phyloP scores from a whole-genome alignment of 2,113 vertebrate genomes.

The Poeciliopsis turrubarensis region DNA sequence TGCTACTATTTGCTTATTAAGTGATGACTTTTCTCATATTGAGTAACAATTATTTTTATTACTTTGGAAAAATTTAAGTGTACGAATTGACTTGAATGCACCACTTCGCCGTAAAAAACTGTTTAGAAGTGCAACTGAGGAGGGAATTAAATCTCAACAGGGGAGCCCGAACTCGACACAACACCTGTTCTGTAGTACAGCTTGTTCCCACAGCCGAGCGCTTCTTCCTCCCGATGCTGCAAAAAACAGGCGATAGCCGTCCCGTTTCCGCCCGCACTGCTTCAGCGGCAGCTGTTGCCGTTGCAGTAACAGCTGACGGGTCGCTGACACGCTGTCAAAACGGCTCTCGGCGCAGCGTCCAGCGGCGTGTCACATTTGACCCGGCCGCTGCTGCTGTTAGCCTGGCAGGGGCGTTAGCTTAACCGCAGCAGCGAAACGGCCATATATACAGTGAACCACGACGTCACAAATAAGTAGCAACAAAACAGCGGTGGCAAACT shows the following conservation, averaged over 20 bases:
- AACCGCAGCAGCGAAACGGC: background rate
- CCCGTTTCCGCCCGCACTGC: background rate
- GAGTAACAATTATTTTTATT: too few species aligned
- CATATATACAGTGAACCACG: background rate
- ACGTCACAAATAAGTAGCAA: background rate
- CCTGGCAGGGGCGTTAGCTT: conserved; percentile 21
- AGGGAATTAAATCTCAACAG: background rate
- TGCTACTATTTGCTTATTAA: background rate
- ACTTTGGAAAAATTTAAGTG: background rate
- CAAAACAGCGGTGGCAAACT: background rate
- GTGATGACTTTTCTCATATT: background rate
- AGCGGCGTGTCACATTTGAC: conserved; percentile 33
- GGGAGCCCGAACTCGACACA: background rate
- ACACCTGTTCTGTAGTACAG: conserved; percentile 6
- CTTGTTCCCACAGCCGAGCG: conserved; percentile 16
- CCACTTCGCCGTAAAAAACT: background rate
- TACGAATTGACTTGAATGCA: background rate
- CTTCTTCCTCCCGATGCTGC: background rate
- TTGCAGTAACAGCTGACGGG: background rate
- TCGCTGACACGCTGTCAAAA: conserved; percentile 20
- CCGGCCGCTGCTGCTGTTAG: conserved; percentile 26
- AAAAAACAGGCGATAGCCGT: background rate
- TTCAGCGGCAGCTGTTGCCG: background rate
- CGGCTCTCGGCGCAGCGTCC: background rate
- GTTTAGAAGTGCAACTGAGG: background rate